These are phyloP conservation scores for Poeciliopsis presidionis DNA, from an alignment of 2,797 vertebrate genomes.

Conservation along the genomic window DNA sequence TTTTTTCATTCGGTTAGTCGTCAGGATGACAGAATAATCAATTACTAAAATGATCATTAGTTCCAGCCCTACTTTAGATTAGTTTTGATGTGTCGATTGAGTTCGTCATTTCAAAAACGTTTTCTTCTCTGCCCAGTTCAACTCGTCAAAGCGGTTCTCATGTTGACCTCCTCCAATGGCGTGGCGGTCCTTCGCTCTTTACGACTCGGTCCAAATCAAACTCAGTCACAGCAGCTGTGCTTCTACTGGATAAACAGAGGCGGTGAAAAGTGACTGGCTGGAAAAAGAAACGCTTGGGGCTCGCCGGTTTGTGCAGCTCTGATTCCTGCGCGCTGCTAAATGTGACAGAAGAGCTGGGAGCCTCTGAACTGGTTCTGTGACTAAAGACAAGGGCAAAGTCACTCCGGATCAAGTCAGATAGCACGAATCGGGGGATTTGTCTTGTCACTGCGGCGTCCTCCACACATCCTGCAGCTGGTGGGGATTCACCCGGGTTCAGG, in stretches of 20 bases:
- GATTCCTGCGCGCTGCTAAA: slow-evolving; percentile 15
- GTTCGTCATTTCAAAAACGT: neutral
- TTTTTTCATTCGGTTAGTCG: too few species aligned
- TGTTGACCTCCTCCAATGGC: neutral
- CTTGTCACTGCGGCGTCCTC: slow-evolving; percentile 6
- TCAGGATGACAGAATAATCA: too few species aligned
- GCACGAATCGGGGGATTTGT: slow-evolving; percentile 20
- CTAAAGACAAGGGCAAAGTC: slow-evolving; percentile 35
- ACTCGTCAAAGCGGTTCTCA: neutral
- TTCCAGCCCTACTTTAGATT: neutral
- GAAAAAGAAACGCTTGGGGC: slow-evolving; percentile 26
- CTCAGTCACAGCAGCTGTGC: slow-evolving; percentile 17
- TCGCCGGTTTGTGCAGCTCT: slow-evolving; percentile 19
- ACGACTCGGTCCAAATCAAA: neutral
- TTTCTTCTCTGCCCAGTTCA: neutral
- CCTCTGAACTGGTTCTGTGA: slow-evolving; percentile 21
- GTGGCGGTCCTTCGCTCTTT: neutral
- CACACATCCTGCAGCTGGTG: slow-evolving; percentile 12
- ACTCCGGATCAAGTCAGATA: slow-evolving; percentile 33
- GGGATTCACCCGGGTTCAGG: slow-evolving; percentile 8
- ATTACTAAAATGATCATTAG: too few species aligned
- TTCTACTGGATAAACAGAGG: slow-evolving; percentile 11
- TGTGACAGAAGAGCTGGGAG: slow-evolving; percentile 36
- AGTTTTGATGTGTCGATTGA: neutral
- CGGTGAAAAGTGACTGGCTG: slow-evolving; percentile 14